Conservation (phyloP, 2,888 invertebrate genomes). For the Rutpela maculata region DNA sequence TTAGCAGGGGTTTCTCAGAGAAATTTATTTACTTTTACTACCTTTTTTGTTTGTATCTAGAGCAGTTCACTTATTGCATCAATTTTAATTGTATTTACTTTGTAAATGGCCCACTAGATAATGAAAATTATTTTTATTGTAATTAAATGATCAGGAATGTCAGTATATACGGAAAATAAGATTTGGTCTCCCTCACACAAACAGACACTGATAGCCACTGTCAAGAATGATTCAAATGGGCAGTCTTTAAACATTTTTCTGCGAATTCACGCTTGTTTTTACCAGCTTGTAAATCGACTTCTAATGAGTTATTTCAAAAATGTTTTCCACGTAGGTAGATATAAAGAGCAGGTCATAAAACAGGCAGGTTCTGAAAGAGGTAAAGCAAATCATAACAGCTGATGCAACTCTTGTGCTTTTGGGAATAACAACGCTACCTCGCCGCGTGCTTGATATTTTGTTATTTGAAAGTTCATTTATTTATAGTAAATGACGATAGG, state of each 20-base stretch:
- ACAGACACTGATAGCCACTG: neutral
- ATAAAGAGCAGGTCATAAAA: neutral
- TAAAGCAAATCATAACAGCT: neutral
- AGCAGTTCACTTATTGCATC: too few species aligned
- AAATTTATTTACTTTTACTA: too few species aligned
- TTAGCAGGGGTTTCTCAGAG: too few species aligned
- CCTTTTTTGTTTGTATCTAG: too few species aligned
- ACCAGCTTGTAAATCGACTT: neutral
- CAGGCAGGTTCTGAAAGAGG: neutral
- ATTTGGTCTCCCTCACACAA: neutral
- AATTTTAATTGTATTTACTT: too few species aligned
- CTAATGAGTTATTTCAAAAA: slow-evolving; percentile 3
- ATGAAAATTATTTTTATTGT: too few species aligned
- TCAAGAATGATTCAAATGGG: neutral
- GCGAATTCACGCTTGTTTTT: neutral
- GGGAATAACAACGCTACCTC: neutral
- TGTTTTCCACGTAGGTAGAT: neutral
- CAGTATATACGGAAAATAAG: too few species aligned
- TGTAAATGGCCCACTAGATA: too few species aligned
- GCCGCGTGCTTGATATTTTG: neutral
- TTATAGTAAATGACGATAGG: slow-evolving; percentile 3
- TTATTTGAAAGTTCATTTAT: neutral
- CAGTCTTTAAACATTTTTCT: neutral
- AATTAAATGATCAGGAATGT: too few species aligned
- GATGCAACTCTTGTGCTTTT: neutral